Conservation (phyloP, 1,140 invertebrate species). For the Leucophenga varia region DNA sequence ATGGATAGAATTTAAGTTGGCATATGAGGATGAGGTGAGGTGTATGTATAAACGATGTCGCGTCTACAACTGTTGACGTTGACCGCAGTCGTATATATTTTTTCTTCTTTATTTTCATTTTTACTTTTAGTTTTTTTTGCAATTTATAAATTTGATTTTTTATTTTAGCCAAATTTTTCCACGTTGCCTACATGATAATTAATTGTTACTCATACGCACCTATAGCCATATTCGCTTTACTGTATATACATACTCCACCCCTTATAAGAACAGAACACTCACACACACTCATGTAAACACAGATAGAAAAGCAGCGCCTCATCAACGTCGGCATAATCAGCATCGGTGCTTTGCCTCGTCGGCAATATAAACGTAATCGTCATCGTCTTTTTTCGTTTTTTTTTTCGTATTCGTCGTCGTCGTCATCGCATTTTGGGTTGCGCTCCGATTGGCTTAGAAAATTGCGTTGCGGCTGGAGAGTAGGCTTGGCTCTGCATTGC, state of each 20-base stretch:
- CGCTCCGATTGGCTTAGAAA: constrained; percentile 51
- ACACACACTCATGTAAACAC: background rate
- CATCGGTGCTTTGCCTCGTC: constrained; percentile 30
- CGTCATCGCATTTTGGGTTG: constrained; percentile 25
- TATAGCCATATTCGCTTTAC: constrained; percentile 11
- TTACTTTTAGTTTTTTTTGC: too few species aligned
- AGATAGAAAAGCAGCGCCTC: background rate
- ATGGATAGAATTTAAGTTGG: too few species aligned
- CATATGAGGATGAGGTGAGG: too few species aligned
- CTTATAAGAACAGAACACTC: too few species aligned
- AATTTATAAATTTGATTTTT: too few species aligned
- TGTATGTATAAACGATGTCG: too few species aligned
- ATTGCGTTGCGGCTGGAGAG: constrained; percentile 39
- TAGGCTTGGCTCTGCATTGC: constrained; percentile 39
- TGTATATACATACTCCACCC: too few species aligned
- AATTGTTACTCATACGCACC: constrained; percentile 44
- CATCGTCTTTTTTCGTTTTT: constrained; percentile 7
- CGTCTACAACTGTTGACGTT: too few species aligned
- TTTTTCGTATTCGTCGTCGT: constrained; percentile 9
- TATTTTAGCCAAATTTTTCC: too few species aligned
- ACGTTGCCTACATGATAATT: constrained; percentile 43
- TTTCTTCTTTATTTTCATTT: too few species aligned
- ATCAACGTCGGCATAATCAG: constrained; percentile 34
- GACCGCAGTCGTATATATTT: too few species aligned
- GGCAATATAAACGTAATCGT: constrained; percentile 15